Base-by-base conservation (phyloP, 64 coral and sea anemone genomes). In the Porites lutea region DNA sequence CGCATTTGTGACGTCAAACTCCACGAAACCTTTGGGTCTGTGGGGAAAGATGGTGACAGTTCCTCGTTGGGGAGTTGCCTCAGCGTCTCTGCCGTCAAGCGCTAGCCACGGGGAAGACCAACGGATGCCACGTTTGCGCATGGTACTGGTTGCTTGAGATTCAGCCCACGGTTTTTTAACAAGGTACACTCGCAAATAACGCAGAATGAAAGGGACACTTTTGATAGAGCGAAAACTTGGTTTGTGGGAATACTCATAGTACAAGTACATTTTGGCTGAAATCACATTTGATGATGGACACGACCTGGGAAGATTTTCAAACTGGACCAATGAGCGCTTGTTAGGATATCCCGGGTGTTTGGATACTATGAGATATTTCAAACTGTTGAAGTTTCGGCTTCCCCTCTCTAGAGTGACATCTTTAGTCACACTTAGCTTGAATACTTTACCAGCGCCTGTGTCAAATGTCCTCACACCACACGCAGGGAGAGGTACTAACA, bases 241-340 rank as follows among this genome's bases (percentile, higher is more conserved):
- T 47, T 92, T 93, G 62, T 88, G 83, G 6, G 83, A 74, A 49
- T 93, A 87, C 0, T 16, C 12, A 48, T 80, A 93, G 79, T 94
- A 90, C 37, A 90, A 14, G 15, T 95, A 74, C 79, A 90, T 82
- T 13, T 73, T 87, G 2, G 91, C 82, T 48, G 72, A 93, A 6
- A 53, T 14, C 1, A 93, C 70, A 4, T 93, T 47, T 13, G 6
- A 6, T 18, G 72, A 3, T 2, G 61, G 21, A 52, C 83, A 87
- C 0, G 59, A 4, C 13, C 4, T n/a, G 18, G 54, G 83, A 11
- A 87, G 82, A 54, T 78, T 48, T 61, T 91, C 89, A 92, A 96
- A 96, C 81, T 96, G 83, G 7, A 96, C 57, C 3, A 96, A 69
- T 0, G 94, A 92, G 14, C 94, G 89, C 77, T 96, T 96, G 59